Evolutionary conservation across 2,797 vertebrate species (phyloP), one percentile per base, ranked within the genome.

Genomic region (Acrossocheilus wenchowensis): DNA sequence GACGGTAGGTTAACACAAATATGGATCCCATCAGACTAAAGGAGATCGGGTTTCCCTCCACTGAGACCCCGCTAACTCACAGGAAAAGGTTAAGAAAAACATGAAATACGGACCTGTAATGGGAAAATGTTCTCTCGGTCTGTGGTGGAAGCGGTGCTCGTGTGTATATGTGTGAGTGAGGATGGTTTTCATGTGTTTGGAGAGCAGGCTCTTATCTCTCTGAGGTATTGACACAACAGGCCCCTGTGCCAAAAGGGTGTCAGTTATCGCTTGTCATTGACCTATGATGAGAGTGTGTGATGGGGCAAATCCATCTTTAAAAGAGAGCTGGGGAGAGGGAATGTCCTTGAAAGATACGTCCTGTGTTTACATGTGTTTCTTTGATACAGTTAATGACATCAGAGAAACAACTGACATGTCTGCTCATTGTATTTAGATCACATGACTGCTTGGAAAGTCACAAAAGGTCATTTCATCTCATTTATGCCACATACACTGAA

Each of bases 1-100:
- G 91, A 88, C 71, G 81, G 90, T 86, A 89, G 89, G 91, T 92
- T 92, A 92, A 93, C 91, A 88, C 90, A 89, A 92, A 91, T 87
- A 92, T 88, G 85, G 92, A 89, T 93, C 90, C 89, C 90, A 91
- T 93, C 90, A 90, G 75, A 72, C 87, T 50, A 83, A 88, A 83
- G 78, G 36, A 87, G 90, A 90, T 92, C 85, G 21, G 34, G 86
- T 91, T 91, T 91, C 92, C 83, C 78, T 84, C 88, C 81, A 34
- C 83, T 6, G 84, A 87, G 81, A 81, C 81, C 81, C 39, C 12
- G 14, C 79, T 87, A 87, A 87, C 81, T 84, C 86, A 81, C 83
- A 87, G 84, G 84, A 85, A 82, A 73, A 87, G 80, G 83, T 82
- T 87, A 86, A 72, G 26, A n/a, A 77, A 81, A 83, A 80, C 83